Evolutionary conservation across 2,797 vertebrate genomes (phyloP).

Genomic region (Rhinogobio ventralis): DNA sequence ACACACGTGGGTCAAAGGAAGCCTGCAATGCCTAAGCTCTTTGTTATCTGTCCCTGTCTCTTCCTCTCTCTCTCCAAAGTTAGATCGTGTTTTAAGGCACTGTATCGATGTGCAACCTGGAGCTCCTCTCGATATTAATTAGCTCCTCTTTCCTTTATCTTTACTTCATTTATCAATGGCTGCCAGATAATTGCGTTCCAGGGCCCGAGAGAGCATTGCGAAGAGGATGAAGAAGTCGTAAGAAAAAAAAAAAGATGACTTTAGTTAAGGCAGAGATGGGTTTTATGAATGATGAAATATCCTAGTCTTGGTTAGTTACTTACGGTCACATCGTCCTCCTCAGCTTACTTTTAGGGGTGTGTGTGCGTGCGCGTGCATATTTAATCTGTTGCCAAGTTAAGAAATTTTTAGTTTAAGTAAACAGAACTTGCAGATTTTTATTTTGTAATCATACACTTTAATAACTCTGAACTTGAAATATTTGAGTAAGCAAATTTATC

Average conservation of each 20-base stretch:
- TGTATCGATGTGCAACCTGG: constrained; percentile 7
- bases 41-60: neutral
- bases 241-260: neutral
- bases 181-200: constrained; percentile 16
- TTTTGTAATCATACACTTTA: no score
- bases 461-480: no score
- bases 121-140: constrained; percentile 47
- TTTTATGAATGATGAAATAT: constrained; percentile 34
- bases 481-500: no score
- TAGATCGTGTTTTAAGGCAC: constrained; percentile 27
- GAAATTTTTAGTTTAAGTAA: no score
- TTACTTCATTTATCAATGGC: constrained; percentile 44
- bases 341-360: neutral
- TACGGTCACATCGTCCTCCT: neutral
- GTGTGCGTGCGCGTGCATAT: no score
- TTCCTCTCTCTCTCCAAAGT: neutral
- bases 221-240: neutral
- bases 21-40: constrained; percentile 5
- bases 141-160: constrained; percentile 46
- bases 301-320: neutral
- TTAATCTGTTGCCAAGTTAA: no score
- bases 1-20: constrained; percentile 17
- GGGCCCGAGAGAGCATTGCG: neutral
- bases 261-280: neutral
- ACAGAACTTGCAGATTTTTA: no score